Conservation (phyloP, 2,888 invertebrate species). For the Alentia gelatinosa region DNA sequence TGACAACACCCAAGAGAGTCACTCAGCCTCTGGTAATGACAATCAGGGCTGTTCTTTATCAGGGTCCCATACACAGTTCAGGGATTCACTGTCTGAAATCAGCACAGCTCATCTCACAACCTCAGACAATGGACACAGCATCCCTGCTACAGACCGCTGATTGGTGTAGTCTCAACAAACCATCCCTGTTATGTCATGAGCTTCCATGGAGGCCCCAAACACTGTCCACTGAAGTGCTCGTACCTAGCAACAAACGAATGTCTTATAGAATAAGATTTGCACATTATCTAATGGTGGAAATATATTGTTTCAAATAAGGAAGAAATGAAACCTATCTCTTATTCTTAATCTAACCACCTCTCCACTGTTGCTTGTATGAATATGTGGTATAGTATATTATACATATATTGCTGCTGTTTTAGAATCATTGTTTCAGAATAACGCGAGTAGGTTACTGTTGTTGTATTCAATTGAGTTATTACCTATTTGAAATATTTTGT, state of each 20-base stretch:
- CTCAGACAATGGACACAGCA: constrained; percentile 13
- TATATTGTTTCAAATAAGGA: no score
- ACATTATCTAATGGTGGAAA: no score
- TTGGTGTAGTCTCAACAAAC: no score
- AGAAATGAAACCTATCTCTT: not conserved
- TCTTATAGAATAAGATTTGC: no score
- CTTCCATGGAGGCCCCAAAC: no score
- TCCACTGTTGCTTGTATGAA: not conserved
- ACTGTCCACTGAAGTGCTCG: no score
- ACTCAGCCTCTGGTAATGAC: not conserved
- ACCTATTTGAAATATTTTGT: not conserved
- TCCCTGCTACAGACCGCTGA: not conserved
- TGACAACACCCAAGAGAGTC: not conserved
- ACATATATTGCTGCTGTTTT: not conserved
- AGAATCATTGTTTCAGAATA: not conserved
- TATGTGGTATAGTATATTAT: not conserved
- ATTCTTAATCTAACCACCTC: not conserved
- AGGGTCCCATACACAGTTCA: not conserved
- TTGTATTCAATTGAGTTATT: not conserved
- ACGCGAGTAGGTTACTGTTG: not conserved
- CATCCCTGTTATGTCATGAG: no score
- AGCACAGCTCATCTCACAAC: not conserved
- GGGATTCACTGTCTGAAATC: not conserved
- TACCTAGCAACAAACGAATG: no score
- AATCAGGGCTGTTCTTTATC: not conserved